Base-by-base conservation (phyloP, 2,888 invertebrate species). In the Pogonocherus hispidulus region DNA sequence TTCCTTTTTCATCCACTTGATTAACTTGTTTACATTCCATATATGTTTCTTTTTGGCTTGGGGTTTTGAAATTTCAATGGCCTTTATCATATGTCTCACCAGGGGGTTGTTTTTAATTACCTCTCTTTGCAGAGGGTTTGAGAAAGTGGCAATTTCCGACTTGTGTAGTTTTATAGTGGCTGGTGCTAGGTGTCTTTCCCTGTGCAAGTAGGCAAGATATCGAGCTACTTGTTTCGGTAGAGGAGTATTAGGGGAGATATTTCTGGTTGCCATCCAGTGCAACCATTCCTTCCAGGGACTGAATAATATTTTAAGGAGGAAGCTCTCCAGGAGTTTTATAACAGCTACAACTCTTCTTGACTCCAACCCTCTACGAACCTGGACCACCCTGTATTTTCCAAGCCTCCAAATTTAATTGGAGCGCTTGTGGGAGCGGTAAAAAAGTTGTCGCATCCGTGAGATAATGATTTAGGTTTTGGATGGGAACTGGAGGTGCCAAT, bases 301-400 rank as follows among this genome's bases (percentile, higher is more conserved):
- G 52, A 60, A 20, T 71, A 74, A 2, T 72, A 67, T 41, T 66
- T 70, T n/a, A 66, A 51, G 3, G 72, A 54, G 23, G 73, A 75
- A 5, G 23, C 18, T 64, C 64, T 52, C 73, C 72, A 72, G 37
- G 73, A 65, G 0, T 44, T 64, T 35, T 52, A 18, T 18, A 74
- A 35, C 4, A 75, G 54, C 2, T 63, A 52, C 4, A 52, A 37
- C 11, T 75, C 71, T 23, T 66, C 68, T 51, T 37, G 20, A n/a
- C 69, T 51, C 79, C 78, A 77, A 14, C 70, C 68, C 18, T 55
- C 27, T 6, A 73, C 47, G 18, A 69, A 6, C 16, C 65, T 67
- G 44, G 59, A 35, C 78, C 77, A 78, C 73, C 76, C 75, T 52
- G 73, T 72, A 78, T 74, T 64, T 70, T 71, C 79, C 78, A 78